Percentiles rank a stretch among this genome's conserved stretches.
phyloP scores from a whole-genome alignment of 2,797 vertebrate species.

The Sebastes nivosus region DNA sequence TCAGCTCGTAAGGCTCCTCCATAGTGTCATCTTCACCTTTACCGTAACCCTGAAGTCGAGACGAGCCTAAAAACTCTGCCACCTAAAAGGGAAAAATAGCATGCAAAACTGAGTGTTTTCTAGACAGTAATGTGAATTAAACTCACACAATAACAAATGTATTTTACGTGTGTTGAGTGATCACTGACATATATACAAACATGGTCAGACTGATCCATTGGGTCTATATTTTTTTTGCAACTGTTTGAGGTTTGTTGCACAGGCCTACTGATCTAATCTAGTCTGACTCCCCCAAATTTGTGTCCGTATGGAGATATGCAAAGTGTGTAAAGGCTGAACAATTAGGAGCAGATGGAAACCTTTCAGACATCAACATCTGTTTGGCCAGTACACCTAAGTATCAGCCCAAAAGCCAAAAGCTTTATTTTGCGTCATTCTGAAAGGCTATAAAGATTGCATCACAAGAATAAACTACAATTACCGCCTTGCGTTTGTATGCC shows the following conservation, averaged over 20 bases:
- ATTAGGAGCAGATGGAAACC: background rate
- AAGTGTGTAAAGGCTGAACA: background rate
- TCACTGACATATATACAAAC: background rate
- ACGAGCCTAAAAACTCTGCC: conserved; percentile 92
- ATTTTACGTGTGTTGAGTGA: background rate
- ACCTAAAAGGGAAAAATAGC: conserved; percentile 71
- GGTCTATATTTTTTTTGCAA: background rate
- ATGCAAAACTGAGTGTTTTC: background rate
- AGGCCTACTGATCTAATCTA: background rate
- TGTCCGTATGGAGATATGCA: background rate
- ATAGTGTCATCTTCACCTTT: conserved; percentile 97
- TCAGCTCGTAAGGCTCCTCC: conserved; percentile 98
- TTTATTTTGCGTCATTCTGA: background rate
- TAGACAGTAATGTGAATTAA: background rate
- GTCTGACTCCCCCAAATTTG: background rate
- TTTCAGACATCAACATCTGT: background rate
- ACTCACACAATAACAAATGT: background rate
- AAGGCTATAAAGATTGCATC: background rate
- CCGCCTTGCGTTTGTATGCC: background rate
- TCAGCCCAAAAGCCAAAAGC: background rate
- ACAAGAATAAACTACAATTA: background rate
- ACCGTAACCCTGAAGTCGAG: conserved; percentile 91
- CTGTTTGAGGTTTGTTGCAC: background rate
- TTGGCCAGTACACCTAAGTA: background rate
- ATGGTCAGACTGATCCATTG: background rate